Evolutionary conservation across 2,888 invertebrate species (phyloP), one percentile per base, ranked within the genome.

Genomic region (Phortica okadai): DNA sequence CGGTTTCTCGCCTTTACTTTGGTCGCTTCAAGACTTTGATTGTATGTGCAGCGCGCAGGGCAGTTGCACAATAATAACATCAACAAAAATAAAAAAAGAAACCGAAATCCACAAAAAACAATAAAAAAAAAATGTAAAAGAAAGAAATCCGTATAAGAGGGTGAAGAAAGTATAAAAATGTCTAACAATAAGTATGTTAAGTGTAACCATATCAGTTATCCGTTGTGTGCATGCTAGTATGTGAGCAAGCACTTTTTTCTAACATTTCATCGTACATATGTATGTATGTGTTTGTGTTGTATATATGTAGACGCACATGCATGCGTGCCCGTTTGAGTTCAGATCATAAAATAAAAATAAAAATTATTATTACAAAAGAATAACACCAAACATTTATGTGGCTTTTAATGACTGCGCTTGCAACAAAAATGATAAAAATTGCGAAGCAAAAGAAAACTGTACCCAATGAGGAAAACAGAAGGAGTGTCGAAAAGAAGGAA

Each of bases 131-230:
- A 73, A 41, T 8, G 25, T 14, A 59, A 50, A 66, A 76, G 50
- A 77, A 45, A n/a, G 66, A 33, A 21, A 21, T 21, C 21, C 1
- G 21, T 21, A 21, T 21, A 21, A 21, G 21, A 21, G 21, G 21
- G 21, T 21, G 21, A 21, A 21, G 21, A 21, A 21, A 42, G 44
- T 33, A 64, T 44, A 66, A 79, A 83, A 83, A 67, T 79, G 77
- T 81, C 80, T 78, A 79, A 83, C 82, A 83, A 80, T 82, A 84
- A 87, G 82, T 84, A 83, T 84, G 84, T 84, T 85, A 84, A 84
- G 84, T 84, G 87, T 81, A 82, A 80, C 85, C 74, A 80, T 81
- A 83, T 81, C 73, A 73, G 41, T 66, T 54, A 73, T 6, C 58
- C n/a, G 45, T 1, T 62, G 16, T 74, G 10, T 69, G 11, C 45